A percentile compares a stretch with the other conserved stretches of the same genome.
Conservation (phyloP, 2,113 vertebrate species). For the Tetrax tetrax region DNA sequence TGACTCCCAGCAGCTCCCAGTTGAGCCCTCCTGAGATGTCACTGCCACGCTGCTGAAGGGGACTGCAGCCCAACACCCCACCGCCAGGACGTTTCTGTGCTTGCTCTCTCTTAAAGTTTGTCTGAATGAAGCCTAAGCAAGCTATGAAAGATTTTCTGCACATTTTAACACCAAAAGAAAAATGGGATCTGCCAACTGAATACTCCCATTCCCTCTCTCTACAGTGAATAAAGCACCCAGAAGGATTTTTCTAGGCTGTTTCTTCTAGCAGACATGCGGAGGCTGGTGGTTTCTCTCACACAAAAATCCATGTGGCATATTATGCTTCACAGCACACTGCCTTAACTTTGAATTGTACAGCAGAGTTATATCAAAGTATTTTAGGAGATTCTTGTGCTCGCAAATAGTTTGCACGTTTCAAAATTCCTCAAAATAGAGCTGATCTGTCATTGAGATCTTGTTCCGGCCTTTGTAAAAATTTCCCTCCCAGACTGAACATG, state of each 20-base stretch:
- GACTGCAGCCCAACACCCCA: background rate
- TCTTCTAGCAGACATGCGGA: background rate
- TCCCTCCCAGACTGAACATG: background rate
- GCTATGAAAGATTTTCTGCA: rapidly evolving
- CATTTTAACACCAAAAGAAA: background rate
- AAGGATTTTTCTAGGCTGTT: background rate
- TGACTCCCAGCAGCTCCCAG: background rate
- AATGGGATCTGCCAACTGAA: background rate
- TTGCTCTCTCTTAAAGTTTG: rapidly evolving
- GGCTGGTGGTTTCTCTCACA: background rate
- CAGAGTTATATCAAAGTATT: background rate
- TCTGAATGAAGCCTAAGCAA: rapidly evolving
- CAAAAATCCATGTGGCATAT: background rate
- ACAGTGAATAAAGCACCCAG: background rate
- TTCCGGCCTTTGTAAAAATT: background rate
- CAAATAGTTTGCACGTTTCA: background rate
- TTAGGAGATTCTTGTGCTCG: background rate
- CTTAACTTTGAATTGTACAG: background rate
- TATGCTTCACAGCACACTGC: background rate
- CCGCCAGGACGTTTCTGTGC: background rate
- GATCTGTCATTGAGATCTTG: background rate
- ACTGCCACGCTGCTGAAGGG: background rate
- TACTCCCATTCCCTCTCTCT: background rate
- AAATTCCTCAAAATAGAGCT: background rate
- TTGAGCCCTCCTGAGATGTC: slow-evolving; percentile 29